These are phyloP conservation scores for Plumapathes pennacea DNA, from an alignment of 92 coral and sea anemone genomes.

Conservation along the genomic window DNA sequence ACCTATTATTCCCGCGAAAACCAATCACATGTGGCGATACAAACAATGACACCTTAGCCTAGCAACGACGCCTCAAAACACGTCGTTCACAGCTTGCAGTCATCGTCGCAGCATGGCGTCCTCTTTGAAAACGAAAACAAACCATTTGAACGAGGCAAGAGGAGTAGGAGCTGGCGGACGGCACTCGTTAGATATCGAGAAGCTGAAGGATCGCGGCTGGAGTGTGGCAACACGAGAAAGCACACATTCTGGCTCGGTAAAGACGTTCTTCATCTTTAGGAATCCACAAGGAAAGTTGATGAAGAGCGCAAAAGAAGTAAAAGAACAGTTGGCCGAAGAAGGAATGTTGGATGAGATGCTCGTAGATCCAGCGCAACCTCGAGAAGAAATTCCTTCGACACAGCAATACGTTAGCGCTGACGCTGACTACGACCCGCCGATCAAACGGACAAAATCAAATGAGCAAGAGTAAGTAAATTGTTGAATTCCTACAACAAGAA, in stretches of 20 bases:
- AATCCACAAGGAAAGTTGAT: conserved; percentile 10
- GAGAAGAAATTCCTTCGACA: too few relatives aligned
- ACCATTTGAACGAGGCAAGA: neutral
- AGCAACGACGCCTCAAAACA: neutral
- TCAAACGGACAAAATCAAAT: too few relatives aligned
- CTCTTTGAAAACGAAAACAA: too few relatives aligned
- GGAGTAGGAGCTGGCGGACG: conserved; percentile 4
- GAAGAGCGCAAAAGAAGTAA: conserved; percentile 13
- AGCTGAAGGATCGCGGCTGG: neutral
- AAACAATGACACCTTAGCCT: conserved; percentile 2
- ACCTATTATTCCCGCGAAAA: conserved; percentile 10
- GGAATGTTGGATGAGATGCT: neutral
- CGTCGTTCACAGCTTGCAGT: neutral
- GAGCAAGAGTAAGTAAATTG: too few relatives aligned
- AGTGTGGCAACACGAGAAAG: neutral
- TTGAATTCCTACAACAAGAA: too few relatives aligned
- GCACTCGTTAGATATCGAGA: neutral
- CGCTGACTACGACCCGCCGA: too few relatives aligned
- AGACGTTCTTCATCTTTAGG: conserved; percentile 4
- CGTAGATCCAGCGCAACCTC: too few relatives aligned
- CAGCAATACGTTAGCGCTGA: too few relatives aligned
- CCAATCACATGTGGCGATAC: conserved; percentile 3
- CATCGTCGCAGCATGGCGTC: neutral
- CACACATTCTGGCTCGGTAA: neutral
- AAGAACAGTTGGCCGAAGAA: conserved; percentile 4